phyloP scores from a whole-genome alignment of 1,140 invertebrate genomes.

The Palaemon carinicauda region DNA sequence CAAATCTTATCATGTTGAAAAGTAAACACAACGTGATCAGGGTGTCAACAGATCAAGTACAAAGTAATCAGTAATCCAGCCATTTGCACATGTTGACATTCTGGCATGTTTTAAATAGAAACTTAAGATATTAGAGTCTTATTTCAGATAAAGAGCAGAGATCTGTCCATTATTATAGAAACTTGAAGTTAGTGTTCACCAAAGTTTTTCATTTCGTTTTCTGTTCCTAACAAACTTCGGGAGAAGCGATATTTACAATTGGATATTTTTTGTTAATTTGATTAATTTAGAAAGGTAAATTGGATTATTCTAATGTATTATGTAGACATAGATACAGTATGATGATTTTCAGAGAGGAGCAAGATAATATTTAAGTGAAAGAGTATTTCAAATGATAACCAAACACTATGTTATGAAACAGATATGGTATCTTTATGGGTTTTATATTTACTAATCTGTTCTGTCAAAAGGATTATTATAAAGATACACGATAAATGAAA shows the following conservation, averaged over 20 bases:
- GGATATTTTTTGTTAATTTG: not conserved
- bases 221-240: not conserved
- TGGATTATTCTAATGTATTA: too few species aligned
- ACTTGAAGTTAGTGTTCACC: not conserved
- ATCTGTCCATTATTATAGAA: not conserved
- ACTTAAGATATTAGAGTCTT: too few species aligned
- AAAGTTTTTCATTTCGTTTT: not conserved
- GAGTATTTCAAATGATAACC: too few species aligned
- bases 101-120: not conserved
- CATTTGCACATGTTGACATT: slow-evolving; percentile 19
- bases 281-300: too few species aligned
- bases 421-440: too few species aligned
- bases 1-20: not conserved
- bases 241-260: not conserved
- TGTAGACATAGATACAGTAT: too few species aligned
- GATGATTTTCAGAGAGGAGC: too few species aligned
- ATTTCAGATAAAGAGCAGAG: too few species aligned
- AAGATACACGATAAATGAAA: too few species aligned
- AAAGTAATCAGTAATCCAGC: slow-evolving; percentile 12
- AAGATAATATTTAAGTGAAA: too few species aligned
- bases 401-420: too few species aligned
- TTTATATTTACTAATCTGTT: not conserved
- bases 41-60: not conserved
- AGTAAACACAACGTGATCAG: not conserved
- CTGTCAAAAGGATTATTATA: not conserved